Conservation (phyloP, 1,140 invertebrate species). For the Matsumurasca onukii region DNA sequence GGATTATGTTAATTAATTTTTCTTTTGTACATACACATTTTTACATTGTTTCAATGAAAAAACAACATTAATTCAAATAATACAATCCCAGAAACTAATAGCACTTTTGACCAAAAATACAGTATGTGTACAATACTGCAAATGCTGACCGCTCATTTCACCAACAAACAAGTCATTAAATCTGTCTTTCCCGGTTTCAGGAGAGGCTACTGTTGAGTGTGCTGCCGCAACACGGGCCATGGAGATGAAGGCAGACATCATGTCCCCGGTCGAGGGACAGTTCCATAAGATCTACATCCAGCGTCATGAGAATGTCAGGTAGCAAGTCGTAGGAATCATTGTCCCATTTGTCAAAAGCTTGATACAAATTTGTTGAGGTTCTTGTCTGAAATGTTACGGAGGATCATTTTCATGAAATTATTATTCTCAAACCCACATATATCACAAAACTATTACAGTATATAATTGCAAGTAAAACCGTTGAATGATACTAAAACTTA, state of each 20-base stretch:
- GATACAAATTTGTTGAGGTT: too few relatives aligned
- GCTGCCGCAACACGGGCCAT: conserved; percentile 89
- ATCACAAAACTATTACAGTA: neutral
- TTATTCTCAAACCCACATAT: neutral
- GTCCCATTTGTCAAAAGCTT: neutral
- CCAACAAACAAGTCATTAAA: neutral
- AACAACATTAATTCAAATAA: too few relatives aligned
- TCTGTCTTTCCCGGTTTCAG: conserved; percentile 48
- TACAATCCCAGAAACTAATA: too few relatives aligned
- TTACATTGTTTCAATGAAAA: too few relatives aligned
- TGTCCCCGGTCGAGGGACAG: conserved; percentile 84
- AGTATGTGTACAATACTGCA: too few relatives aligned
- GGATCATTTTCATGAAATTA: neutral
- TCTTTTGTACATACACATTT: too few relatives aligned
- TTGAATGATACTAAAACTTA: neutral
- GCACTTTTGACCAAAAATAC: too few relatives aligned
- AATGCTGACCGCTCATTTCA: too few relatives aligned
- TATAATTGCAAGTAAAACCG: neutral
- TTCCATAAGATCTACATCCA: conserved; percentile 97
- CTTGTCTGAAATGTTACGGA: too few relatives aligned
- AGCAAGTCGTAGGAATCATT: neutral
- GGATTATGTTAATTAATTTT: too few relatives aligned
- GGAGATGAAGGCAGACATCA: conserved; percentile 94
- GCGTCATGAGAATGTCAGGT: conserved; percentile 92
- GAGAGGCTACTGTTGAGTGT: conserved; percentile 88